phyloP scores from a whole-genome alignment of 2,797 vertebrate species.

The Menidia menidia region DNA sequence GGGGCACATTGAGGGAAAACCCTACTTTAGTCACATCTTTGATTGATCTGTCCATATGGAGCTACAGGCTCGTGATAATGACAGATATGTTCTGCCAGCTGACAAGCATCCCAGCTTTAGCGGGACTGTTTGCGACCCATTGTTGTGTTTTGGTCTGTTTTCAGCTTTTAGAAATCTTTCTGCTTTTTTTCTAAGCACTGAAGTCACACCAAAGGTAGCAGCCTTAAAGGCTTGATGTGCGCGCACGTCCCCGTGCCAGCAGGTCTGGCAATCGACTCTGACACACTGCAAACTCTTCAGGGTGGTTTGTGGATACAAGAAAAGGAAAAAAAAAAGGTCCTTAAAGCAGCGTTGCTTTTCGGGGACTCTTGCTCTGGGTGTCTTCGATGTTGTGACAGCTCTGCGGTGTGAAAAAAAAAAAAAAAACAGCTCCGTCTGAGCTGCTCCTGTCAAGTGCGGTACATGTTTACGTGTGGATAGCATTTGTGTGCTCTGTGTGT shows the following conservation, averaged over 20 bases:
- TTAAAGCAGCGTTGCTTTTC: constrained; percentile 36
- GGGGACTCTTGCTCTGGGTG: constrained; percentile 44
- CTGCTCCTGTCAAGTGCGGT: constrained; percentile 41
- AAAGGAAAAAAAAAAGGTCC: constrained; percentile 26
- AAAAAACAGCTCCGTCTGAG: constrained; percentile 28
- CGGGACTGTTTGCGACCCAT: not conserved
- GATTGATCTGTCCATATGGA: no score
- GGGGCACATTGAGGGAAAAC: no score
- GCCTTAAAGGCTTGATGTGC: not conserved
- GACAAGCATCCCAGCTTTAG: not conserved
- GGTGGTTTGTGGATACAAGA: constrained; percentile 15
- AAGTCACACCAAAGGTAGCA: not conserved
- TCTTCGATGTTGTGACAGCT: constrained; percentile 59
- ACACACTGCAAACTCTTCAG: constrained; percentile 23
- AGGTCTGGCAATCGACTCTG: constrained; percentile 36
- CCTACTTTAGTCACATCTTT: no score
- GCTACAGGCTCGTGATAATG: no score
- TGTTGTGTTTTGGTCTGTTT: not conserved
- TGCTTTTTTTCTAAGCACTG: not conserved
- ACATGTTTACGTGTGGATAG: constrained; percentile 59
- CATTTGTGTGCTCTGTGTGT: constrained; percentile 49
- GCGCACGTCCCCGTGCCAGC: not conserved
- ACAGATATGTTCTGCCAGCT: not conserved
- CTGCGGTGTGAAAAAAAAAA: constrained; percentile 30
- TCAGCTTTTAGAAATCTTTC: not conserved